Conservation (phyloP, 2,797 vertebrate species). For the Choloepus didactylus region DNA sequence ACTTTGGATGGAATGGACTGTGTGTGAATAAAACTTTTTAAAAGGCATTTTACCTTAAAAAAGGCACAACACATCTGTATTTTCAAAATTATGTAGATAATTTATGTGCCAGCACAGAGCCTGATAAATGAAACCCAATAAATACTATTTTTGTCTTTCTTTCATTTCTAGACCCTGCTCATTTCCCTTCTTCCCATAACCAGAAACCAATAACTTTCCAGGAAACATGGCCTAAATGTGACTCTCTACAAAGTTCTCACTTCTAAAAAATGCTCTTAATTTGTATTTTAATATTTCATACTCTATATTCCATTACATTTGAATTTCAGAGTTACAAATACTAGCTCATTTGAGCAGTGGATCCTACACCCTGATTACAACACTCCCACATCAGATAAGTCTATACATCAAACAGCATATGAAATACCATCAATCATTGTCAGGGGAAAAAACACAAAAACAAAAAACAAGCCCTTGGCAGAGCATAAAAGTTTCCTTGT, state of each 20-base stretch:
- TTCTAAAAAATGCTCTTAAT: background rate
- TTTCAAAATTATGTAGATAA: background rate
- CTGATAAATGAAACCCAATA: background rate
- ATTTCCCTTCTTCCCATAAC: background rate
- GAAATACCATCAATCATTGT: constrained; percentile 8
- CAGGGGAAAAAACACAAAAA: background rate
- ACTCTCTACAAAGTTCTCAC: constrained; percentile 7
- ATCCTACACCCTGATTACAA: background rate
- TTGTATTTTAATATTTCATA: background rate
- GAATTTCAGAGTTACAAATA: background rate
- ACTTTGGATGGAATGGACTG: too few relatives aligned
- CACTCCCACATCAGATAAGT: background rate
- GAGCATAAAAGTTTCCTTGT: background rate
- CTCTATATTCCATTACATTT: background rate
- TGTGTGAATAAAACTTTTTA: too few relatives aligned
- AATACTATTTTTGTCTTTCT: background rate
- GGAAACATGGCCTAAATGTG: background rate
- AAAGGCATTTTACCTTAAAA: too few relatives aligned
- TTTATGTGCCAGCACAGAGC: background rate
- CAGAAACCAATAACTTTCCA: background rate
- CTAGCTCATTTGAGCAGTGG: background rate
- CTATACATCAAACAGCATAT: background rate
- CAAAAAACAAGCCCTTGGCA: background rate
- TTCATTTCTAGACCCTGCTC: background rate
- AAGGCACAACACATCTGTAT: background rate